Base-by-base conservation (phyloP, 2,797 vertebrate genomes). In the Gymnothorax javanicus region DNA sequence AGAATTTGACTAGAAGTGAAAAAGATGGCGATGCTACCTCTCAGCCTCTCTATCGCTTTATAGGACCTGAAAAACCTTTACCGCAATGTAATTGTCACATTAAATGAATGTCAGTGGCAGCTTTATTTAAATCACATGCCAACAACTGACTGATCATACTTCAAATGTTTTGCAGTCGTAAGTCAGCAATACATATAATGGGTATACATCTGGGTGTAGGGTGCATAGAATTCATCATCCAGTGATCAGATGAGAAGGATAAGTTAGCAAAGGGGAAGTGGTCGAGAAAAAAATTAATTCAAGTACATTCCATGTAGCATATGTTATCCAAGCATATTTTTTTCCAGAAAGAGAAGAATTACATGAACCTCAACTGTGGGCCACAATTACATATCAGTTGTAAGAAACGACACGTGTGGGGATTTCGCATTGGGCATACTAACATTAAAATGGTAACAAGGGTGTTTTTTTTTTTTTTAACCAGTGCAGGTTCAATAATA, bases 41-140 rank as follows among this genome's bases (percentile, higher is more conserved):
- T 43, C 33, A 43, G 33, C 33, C 33, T 43, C 33, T 43, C 33
- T 43, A 43, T 43, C 33, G 33, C 33, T 43, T 43, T 43, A 43
- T 43, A 43, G 33, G 33, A 43, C 33, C 33, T 43, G 33, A 43
- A 43, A 43, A 43, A 43, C 33, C 89, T 77, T 82, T 90, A 87
- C 17, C 60, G 23, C 60, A 23, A 20, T 20, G 5, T 64, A 20
- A 15, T 64, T 20, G 23, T 15, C 23, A 20, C 60, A 64, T 64
- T 64, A 64, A 20, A 64, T 20, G 23, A 64, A 64, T 20, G 17
- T 60, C 59, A 23, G 5, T 17, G 17, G 60, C 23, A 64, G 60
- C 15, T 20, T 64, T 64, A 17, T 20, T 64, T 15, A 20, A 20
- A 6, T 64, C 15, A 20, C 60, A 64, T 20, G 5, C 33, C 33